phyloP scores from a whole-genome alignment of 2,888 invertebrate genomes.

The Lithophane socia region DNA sequence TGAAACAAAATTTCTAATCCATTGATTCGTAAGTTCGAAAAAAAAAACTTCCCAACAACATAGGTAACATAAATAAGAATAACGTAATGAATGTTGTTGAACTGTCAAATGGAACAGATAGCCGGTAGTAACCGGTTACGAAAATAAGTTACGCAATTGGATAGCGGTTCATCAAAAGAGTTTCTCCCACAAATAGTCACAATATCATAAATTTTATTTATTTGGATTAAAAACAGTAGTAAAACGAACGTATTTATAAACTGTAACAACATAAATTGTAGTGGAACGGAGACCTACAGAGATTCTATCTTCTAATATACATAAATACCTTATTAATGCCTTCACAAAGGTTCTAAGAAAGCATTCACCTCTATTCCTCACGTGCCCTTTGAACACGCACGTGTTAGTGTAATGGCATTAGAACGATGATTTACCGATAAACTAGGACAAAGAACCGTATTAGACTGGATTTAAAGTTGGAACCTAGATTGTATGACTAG shows the following conservation, averaged over 20 bases:
- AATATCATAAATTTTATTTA: background rate
- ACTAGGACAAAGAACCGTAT: conserved; percentile 47
- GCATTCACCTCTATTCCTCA: conserved; percentile 34
- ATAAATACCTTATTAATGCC: conserved; percentile 8
- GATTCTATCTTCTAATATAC: conserved; percentile 5
- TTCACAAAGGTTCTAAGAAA: conserved; percentile 37
- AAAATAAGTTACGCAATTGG: no score
- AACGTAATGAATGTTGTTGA: no score
- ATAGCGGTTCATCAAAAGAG: background rate
- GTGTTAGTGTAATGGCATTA: conserved; percentile 32
- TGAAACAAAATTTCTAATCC: no score
- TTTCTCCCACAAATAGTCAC: background rate
- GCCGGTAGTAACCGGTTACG: no score
- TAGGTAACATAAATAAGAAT: no score
- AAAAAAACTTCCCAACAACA: no score
- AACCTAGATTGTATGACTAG: conserved; percentile 33
- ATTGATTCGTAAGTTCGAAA: no score
- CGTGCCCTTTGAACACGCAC: conserved; percentile 52
- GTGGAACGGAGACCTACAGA: background rate
- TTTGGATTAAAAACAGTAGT: background rate
- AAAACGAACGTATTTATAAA: background rate
- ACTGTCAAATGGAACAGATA: no score
- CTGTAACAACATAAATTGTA: background rate
- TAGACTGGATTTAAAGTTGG: conserved; percentile 26
- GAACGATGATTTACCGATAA: conserved; percentile 40